Evolutionary conservation across 2,888 invertebrate genomes (phyloP).

Genomic region (Drosophila putrida): DNA sequence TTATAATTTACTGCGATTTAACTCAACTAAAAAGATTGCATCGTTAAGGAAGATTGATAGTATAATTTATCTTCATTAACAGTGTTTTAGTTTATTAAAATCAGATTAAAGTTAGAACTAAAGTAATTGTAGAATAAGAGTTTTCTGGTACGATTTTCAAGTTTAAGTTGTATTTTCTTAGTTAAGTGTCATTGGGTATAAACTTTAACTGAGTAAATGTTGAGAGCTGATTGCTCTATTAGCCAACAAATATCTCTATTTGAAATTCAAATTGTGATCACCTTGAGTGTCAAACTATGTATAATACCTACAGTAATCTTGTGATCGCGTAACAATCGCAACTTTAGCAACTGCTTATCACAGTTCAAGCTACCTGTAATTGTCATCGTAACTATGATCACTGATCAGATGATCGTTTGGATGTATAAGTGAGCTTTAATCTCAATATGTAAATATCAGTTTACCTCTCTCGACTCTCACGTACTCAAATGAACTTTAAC

Average conservation of each 20-base stretch:
- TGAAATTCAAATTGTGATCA: constrained; percentile 34
- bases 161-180: neutral
- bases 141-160: neutral
- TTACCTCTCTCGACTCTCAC: constrained; percentile 36
- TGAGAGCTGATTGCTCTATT: constrained; percentile 7
- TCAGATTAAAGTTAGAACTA: too few relatives aligned
- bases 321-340: constrained; percentile 27
- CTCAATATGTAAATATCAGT: constrained; percentile 45
- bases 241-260: constrained; percentile 23
- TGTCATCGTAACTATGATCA: constrained; percentile 1
- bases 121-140: too few relatives aligned
- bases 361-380: constrained; percentile 29
- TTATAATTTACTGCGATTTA: too few relatives aligned
- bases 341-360: constrained; percentile 31
- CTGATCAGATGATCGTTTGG: constrained; percentile 7
- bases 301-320: constrained; percentile 20
- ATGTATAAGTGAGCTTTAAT: neutral
- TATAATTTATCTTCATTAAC: too few relatives aligned
- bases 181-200: constrained; percentile 3
- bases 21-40: neutral
- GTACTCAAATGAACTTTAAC: constrained; percentile 56
- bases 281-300: constrained; percentile 30
- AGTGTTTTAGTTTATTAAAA: too few relatives aligned
- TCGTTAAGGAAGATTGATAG: neutral
- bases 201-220: neutral